Conservation (phyloP, 2,797 vertebrate genomes). For the Centropyge bicolor region DNA sequence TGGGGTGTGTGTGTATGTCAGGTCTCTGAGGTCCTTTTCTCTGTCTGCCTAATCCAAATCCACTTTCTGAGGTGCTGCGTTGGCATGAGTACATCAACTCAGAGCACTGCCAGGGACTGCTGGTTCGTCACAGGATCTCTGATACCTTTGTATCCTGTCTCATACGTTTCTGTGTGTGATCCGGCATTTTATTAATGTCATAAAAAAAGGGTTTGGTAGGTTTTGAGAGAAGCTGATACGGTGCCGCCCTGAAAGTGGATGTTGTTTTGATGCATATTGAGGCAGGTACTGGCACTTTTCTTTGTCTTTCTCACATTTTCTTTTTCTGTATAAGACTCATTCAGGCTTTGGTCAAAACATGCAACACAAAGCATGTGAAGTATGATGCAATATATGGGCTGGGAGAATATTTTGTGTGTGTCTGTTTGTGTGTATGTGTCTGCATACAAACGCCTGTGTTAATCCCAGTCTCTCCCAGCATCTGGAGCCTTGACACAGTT, state of each 20-base stretch:
- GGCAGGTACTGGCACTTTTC: neutral
- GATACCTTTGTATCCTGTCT: constrained; percentile 60
- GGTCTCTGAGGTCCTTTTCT: constrained; percentile 75
- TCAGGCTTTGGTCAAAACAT: constrained; percentile 37
- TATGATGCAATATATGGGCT: constrained; percentile 62
- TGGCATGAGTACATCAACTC: constrained; percentile 65
- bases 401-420: constrained; percentile 55
- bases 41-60: constrained; percentile 75
- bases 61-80: constrained; percentile 66
- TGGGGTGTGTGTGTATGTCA: constrained; percentile 77
- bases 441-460: constrained; percentile 78
- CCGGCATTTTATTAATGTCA: constrained; percentile 40
- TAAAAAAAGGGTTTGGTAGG: neutral
- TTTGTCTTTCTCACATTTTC: constrained; percentile 25
- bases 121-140: constrained; percentile 54
- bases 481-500: constrained; percentile 86
- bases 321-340: neutral
- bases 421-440: constrained; percentile 65
- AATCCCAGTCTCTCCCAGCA: constrained; percentile 87
- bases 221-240: neutral
- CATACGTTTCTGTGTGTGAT: constrained; percentile 44
- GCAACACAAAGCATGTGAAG: constrained; percentile 28
- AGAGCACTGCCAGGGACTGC: constrained; percentile 58
- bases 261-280: constrained; percentile 6
- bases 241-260: neutral